Evolutionary conservation across 2,113 vertebrate genomes (phyloP).

Genomic region (Pelobates fuscus): DNA sequence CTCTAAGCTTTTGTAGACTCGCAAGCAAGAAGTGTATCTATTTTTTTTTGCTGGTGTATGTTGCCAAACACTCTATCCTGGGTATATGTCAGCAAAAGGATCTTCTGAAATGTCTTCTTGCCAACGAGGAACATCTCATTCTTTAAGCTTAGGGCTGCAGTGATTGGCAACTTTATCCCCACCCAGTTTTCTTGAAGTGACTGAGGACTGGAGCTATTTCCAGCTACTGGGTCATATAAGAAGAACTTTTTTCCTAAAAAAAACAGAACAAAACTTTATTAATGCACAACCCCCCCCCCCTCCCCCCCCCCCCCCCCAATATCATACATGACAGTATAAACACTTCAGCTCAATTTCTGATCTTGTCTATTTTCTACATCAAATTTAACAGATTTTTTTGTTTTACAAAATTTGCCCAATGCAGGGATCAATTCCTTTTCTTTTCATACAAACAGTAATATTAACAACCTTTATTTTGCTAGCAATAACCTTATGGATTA

Average conservation of each 20-base stretch:
- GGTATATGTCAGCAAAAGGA: slow-evolving; percentile 32
- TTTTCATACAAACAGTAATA: too few relatives aligned
- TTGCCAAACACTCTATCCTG: slow-evolving; percentile 38
- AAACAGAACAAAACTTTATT: not conserved
- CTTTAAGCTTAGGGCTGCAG: slow-evolving; percentile 34
- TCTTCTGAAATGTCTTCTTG: slow-evolving; percentile 42
- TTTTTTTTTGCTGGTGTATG: slow-evolving; percentile 32
- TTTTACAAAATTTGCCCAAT: too few relatives aligned
- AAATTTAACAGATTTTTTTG: not conserved
- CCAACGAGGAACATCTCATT: slow-evolving; percentile 44
- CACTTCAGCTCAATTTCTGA: not conserved
- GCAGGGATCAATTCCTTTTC: too few relatives aligned
- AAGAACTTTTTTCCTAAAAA: slow-evolving; percentile 27
- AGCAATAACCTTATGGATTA: too few relatives aligned
- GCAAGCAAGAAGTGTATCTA: slow-evolving; percentile 13
- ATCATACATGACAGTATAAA: too few relatives aligned
- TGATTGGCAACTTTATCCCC: slow-evolving; percentile 38
- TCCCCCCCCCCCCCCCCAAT: too few relatives aligned
- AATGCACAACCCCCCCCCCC: too few relatives aligned
- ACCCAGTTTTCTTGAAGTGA: slow-evolving; percentile 36
- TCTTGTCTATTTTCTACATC: not conserved
- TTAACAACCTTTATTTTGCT: too few relatives aligned
- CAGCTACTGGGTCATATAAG: slow-evolving; percentile 16
- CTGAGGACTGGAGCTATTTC: slow-evolving; percentile 33
- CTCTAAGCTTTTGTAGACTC: slow-evolving; percentile 2